Percentiles rank a stretch among this genome's conserved stretches.
phyloP scores from a whole-genome alignment of 2,797 vertebrate genomes.

The Selene dorsalis region DNA sequence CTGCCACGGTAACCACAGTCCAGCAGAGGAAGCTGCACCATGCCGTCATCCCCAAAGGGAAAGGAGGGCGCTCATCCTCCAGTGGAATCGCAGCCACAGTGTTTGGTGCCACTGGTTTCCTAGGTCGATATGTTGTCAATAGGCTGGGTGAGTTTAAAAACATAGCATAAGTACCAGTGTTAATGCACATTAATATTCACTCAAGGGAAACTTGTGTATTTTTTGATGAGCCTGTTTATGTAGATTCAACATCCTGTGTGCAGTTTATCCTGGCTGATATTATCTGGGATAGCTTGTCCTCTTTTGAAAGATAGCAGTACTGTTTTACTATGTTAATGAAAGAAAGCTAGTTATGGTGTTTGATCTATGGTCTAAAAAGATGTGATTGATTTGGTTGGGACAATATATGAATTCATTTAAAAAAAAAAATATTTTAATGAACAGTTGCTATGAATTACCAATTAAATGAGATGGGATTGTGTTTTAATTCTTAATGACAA shows the following conservation, averaged over 20 bases:
- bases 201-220: background rate
- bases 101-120: constrained; percentile 95
- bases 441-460: background rate
- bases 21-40: constrained; percentile 89
- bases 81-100: constrained; percentile 95
- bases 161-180: background rate
- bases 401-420: background rate
- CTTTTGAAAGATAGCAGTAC: background rate
- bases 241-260: background rate
- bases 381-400: background rate
- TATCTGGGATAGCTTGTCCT: background rate
- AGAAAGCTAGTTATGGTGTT: background rate
- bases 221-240: background rate
- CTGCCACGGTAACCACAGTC: constrained; percentile 62
- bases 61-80: constrained; percentile 92
- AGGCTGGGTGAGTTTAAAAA: constrained; percentile 87
- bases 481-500: constrained; percentile 15
- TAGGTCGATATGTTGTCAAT: constrained; percentile 94
- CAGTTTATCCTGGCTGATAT: background rate
- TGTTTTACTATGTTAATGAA: background rate
- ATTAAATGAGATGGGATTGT: background rate
- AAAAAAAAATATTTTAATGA: no score
- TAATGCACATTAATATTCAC: background rate
- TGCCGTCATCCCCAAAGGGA: constrained; percentile 89
- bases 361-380: background rate